phyloP scores from a whole-genome alignment of 1,140 invertebrate genomes.

The Plodia interpunctella region DNA sequence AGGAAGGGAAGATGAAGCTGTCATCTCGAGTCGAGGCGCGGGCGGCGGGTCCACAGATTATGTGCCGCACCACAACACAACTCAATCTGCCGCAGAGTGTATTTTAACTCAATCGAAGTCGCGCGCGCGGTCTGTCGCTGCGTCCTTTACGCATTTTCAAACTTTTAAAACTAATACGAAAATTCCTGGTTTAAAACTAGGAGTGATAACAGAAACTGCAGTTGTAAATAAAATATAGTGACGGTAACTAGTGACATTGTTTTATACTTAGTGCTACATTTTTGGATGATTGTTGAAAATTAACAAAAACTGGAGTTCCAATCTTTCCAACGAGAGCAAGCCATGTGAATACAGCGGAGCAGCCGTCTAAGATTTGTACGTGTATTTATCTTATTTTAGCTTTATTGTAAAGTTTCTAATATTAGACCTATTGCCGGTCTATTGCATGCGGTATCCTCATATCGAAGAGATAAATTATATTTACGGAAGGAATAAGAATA shows the following conservation, averaged over 20 bases:
- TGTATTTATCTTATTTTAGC: conserved; percentile 55
- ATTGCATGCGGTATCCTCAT: conserved; percentile 16
- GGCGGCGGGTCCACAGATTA: conserved; percentile 19
- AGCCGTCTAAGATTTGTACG: conserved; percentile 61
- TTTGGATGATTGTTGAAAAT: conserved; percentile 52
- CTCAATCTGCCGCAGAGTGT: conserved; percentile 21
- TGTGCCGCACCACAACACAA: conserved; percentile 34
- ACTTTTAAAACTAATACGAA: conserved; percentile 22
- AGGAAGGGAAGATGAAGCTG: conserved; percentile 57
- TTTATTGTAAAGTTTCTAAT: conserved; percentile 42
- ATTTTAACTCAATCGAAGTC: conserved; percentile 46
- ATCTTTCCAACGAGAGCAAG: conserved; percentile 56
- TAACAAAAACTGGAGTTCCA: conserved; percentile 44
- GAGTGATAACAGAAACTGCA: neutral
- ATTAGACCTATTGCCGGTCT: conserved; percentile 21
- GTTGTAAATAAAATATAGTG: conserved; percentile 27
- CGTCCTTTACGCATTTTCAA: conserved; percentile 29
- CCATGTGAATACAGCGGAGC: conserved; percentile 65
- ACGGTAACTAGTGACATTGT: conserved; percentile 43
- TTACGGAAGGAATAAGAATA: neutral
- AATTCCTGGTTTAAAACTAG: neutral
- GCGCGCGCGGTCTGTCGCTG: conserved; percentile 40
- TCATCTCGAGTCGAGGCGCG: conserved; percentile 47
- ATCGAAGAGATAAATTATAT: neutral
- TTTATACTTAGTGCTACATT: conserved; percentile 51